A percentile compares a stretch with the other conserved stretches of the same genome.
Conservation (phyloP, 2,888 invertebrate genomes). For the Drosophila nr. perissopoda region DNA sequence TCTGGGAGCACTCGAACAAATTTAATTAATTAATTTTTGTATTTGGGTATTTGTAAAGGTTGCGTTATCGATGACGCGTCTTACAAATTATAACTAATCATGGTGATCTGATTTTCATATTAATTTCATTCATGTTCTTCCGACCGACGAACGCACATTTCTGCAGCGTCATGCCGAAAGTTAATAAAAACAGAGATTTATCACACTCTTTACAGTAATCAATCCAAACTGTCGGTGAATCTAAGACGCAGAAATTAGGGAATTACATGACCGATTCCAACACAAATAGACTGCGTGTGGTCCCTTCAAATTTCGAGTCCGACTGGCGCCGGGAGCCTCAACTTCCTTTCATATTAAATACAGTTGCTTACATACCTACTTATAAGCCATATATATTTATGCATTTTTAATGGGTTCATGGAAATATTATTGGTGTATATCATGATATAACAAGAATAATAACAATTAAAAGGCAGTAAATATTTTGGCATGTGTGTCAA, state of each 20-base stretch:
- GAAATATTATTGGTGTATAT: not conserved
- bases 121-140: conserved; percentile 65
- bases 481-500: not conserved
- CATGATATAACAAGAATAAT: not conserved
- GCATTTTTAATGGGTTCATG: not conserved
- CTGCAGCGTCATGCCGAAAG: conserved; percentile 77
- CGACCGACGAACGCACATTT: conserved; percentile 36
- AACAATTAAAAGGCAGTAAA: not conserved
- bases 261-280: conserved; percentile 75
- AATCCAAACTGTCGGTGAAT: conserved; percentile 66
- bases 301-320: conserved; percentile 21
- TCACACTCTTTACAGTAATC: conserved; percentile 81
- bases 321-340: conserved; percentile 61
- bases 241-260: conserved; percentile 56
- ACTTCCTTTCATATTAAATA: conserved; percentile 22
- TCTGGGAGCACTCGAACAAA: conserved; percentile 48
- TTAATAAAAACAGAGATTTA: conserved; percentile 82
- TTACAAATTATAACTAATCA: conserved; percentile 77
- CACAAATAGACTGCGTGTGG: conserved; percentile 72
- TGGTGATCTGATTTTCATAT: conserved; percentile 80
- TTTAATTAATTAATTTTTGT: conserved; percentile 66
- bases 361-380: not conserved
- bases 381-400: not conserved
- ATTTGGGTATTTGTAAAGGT: conserved; percentile 23
- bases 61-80: conserved; percentile 43